Evolutionary conservation across 1,140 invertebrate genomes (phyloP), one percentile per base, ranked within the genome.

Genomic region (Eubasilissa regina): DNA sequence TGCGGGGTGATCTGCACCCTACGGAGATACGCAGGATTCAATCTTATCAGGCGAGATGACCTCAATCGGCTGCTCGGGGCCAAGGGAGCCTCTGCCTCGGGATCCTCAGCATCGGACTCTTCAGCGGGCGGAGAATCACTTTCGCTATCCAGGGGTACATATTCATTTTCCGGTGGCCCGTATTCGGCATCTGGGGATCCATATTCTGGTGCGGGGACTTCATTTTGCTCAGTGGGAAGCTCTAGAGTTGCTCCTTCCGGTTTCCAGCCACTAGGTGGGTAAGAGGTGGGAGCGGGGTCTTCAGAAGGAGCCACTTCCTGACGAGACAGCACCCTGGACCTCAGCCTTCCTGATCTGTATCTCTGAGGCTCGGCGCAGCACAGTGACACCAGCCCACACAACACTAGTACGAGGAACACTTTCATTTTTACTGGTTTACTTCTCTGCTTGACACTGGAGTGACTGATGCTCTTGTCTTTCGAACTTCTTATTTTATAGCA

Each of bases 241-340:
- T 86, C 85, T 62, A 89, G 88, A 62, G 85, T 85, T 56, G 84
- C 86, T 12, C 81, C 81, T 0, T 83, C 64, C 0, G 88, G 88
- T 64, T 81, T 85, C 79, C 84, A 89, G n/a, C 88, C 88, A 12
- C 87, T 86, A 21, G 88, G 84, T 12, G 81, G 79, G 60, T 82
- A 82, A 7, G 64, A n/a, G 3, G 43, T 44, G 6, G 43, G 13
- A 3, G 64, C 64, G 7, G 64, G 64, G 17, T 58, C 44, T 3
- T 9, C 56, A 75, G 60, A 1, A 15, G 76, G 76, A 12, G 64
- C 64, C 64, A 48, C 53, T 73, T 81, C 80, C 74, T 81, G 80
- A 13, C 80, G 53, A 15, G 80, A 73, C 11, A 78, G 77, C 43
- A 79, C 75, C 64, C 77, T 68, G 53, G 80, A 79, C 45, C 73